phyloP scores from a whole-genome alignment of 2,797 vertebrate genomes.

The Telmatherina bonti region DNA sequence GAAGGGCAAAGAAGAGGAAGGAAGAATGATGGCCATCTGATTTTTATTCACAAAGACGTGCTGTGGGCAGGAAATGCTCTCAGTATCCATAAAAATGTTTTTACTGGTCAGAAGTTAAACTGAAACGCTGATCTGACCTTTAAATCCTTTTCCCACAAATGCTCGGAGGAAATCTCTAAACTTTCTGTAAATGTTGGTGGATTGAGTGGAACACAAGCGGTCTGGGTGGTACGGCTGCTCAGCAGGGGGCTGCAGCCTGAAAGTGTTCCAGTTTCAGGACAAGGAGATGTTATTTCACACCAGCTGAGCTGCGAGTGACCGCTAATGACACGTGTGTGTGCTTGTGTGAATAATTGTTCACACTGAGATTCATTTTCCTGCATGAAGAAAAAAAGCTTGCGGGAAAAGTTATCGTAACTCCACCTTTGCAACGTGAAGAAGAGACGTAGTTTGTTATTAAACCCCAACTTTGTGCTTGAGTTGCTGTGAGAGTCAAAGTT shows the following conservation, averaged over 20 bases:
- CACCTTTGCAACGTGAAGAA: not conserved
- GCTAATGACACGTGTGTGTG: constrained; percentile 14
- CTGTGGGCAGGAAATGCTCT: too few species aligned
- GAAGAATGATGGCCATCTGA: constrained; percentile 9
- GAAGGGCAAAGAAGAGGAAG: constrained; percentile 48
- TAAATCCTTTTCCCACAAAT: constrained; percentile 2
- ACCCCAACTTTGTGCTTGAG: not conserved
- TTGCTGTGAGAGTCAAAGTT: not conserved
- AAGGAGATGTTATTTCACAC: constrained; percentile 60
- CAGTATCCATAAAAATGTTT: too few species aligned
- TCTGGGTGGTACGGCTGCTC: constrained; percentile 33
- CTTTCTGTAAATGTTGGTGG: constrained; percentile 8
- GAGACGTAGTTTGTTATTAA: not conserved
- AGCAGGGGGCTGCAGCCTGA: constrained; percentile 14
- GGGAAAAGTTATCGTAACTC: not conserved
- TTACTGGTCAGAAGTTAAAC: not conserved
- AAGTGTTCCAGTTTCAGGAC: constrained; percentile 41
- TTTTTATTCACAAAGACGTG: constrained; percentile 1
- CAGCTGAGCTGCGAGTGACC: constrained; percentile 43
- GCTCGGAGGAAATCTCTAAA: constrained; percentile 20
- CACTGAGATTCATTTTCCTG: not conserved
- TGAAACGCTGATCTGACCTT: not conserved
- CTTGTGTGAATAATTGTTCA: constrained; percentile 9
- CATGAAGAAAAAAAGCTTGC: constrained; percentile 1
- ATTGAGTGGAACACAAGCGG: constrained; percentile 10